A percentile compares a stretch with the other conserved stretches of the same genome.
phyloP scores from a whole-genome alignment of 2,888 invertebrate species.

The Cosmia pyralina region DNA sequence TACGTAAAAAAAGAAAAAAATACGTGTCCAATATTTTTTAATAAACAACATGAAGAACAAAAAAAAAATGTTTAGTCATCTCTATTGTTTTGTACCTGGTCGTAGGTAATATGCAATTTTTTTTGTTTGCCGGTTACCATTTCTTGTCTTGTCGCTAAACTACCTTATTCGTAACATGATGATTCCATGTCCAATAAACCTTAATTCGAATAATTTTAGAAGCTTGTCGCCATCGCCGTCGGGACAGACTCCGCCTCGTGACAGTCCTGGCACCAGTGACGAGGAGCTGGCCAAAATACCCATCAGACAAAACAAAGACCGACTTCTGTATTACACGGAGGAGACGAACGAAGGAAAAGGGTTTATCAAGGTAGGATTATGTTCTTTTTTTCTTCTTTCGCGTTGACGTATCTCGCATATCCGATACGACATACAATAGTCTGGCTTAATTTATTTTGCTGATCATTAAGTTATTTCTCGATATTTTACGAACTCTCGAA shows the following conservation, averaged over 20 bases:
- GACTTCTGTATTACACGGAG: slow-evolving; percentile 95
- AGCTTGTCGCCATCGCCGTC: slow-evolving; percentile 77
- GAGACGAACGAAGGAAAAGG: slow-evolving; percentile 97
- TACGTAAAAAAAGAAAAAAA: too few relatives aligned
- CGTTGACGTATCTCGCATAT: background rate
- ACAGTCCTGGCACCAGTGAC: slow-evolving; percentile 58
- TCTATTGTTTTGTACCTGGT: too few relatives aligned
- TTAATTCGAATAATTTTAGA: slow-evolving; percentile 29
- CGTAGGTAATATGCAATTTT: background rate
- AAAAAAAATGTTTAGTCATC: too few relatives aligned
- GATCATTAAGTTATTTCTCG: background rate
- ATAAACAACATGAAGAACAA: too few relatives aligned
- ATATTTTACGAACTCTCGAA: background rate
- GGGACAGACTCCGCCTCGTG: slow-evolving; percentile 72
- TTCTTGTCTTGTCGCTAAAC: background rate
- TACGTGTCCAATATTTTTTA: too few relatives aligned
- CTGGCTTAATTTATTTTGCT: background rate
- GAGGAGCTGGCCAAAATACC: slow-evolving; percentile 72
- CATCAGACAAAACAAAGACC: slow-evolving; percentile 93
- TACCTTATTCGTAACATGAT: background rate
- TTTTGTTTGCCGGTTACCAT: background rate
- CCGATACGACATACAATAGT: background rate
- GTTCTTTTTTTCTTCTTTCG: background rate
- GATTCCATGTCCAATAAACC: background rate
- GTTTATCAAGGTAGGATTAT: slow-evolving; percentile 92